phyloP scores from a whole-genome alignment of 37 sponge, comb jelly and placozoan species.

The Diacarnus erythraeanus region DNA sequence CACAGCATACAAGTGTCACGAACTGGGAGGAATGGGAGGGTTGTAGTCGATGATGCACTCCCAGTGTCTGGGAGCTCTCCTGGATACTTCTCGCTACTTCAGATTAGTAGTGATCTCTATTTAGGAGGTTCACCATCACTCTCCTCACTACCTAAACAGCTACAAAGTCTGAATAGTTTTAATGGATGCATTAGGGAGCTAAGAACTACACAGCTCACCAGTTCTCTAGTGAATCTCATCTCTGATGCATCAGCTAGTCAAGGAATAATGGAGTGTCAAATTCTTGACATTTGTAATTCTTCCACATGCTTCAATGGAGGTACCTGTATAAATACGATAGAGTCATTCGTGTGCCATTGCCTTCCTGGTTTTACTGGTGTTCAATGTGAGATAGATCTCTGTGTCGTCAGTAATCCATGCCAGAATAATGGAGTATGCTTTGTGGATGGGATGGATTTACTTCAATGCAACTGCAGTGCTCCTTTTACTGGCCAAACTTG shows the following conservation, averaged over 20 bases:
- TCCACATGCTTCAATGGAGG: constrained; percentile 47
- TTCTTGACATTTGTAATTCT: background rate
- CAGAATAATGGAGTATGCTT: constrained; percentile 51
- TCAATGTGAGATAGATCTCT: constrained; percentile 42
- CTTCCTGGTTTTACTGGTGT: constrained; percentile 37
- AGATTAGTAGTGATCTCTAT: constrained; percentile 48
- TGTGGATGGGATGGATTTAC: background rate
- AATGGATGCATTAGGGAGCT: constrained; percentile 51
- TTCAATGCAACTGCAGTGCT: constrained; percentile 60
- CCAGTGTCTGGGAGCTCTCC: constrained; percentile 40
- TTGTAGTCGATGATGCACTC: constrained; percentile 31
- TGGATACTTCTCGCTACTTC: constrained; percentile 30
- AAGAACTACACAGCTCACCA: background rate
- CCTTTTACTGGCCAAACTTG: constrained; percentile 59
- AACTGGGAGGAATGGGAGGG: constrained; percentile 35
- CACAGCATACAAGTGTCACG: constrained; percentile 49
- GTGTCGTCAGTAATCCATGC: constrained; percentile 33
- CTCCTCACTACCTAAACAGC: background rate
- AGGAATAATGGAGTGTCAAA: constrained; percentile 29
- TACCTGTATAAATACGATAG: constrained; percentile 19
- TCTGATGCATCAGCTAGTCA: constrained; percentile 21
- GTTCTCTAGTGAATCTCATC: constrained; percentile 19
- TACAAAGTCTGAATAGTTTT: constrained; percentile 12
- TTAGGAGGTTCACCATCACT: constrained; percentile 31
- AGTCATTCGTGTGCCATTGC: constrained; percentile 48